Evolutionary conservation across 2,113 vertebrate genomes (phyloP).

Genomic region (Seriola aureovittata): DNA sequence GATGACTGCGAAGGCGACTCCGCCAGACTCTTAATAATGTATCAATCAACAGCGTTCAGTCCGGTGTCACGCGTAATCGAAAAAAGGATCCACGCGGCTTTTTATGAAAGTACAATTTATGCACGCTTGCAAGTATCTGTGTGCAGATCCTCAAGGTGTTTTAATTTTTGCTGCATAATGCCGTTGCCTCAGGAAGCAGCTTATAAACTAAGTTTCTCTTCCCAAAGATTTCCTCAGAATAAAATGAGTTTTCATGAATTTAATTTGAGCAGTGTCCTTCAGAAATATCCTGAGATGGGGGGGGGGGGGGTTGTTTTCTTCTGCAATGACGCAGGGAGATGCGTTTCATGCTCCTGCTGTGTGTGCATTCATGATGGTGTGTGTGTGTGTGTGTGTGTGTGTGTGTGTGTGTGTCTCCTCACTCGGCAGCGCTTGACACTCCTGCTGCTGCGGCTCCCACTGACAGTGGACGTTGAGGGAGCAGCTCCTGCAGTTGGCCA

Average conservation of each 20-base stretch:
- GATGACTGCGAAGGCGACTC: neutral
- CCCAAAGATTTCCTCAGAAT: neutral
- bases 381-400: neutral
- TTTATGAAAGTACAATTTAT: neutral
- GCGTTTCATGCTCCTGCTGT: neutral
- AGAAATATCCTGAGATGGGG: neutral
- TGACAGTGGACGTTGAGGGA: conserved; percentile 93
- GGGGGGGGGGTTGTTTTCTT: neutral
- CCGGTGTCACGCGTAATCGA: neutral
- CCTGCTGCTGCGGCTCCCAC: conserved; percentile 94
- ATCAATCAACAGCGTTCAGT: neutral
- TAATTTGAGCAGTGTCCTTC: neutral
- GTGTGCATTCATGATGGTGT: neutral
- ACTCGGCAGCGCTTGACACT: conserved; percentile 95
- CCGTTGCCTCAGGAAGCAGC: conserved; percentile 1
- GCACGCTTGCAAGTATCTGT: neutral
- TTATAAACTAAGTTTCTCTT: conserved; percentile 3
- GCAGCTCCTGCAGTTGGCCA: conserved; percentile 95
- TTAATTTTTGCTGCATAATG: neutral
- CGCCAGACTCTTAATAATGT: neutral
- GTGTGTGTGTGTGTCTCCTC: conserved; percentile 33
- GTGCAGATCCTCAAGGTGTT: neutral
- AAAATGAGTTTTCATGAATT: conserved; percentile 36
- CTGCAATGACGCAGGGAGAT: neutral
- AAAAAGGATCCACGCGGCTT: neutral